Base-by-base conservation (phyloP, 2,113 vertebrate species). In the Lophochroa leadbeateri region DNA sequence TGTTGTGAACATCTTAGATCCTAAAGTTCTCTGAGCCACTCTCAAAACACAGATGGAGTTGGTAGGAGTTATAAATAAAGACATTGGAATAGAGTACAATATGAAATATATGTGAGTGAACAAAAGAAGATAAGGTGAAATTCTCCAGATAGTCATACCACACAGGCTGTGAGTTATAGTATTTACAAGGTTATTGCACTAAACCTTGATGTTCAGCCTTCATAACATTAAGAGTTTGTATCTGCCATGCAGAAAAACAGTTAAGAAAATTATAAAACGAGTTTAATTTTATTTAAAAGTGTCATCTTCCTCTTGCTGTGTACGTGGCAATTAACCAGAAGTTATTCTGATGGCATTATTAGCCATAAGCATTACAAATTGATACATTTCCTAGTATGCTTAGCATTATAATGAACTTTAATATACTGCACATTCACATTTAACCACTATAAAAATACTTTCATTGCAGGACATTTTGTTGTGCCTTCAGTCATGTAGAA, bases 401-500 rank as follows among this genome's bases (percentile, higher is more conserved):
- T 7, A n/a, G 24, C 49, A 75, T 91, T 84, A 57, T 64, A 90
- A 91, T 92, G 64, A 90, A 86, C 39, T 77, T 89, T 63, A 84
- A 63, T 29, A 75, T 67, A 53, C 43, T 68, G 31, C n/a, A 70
- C 20, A 88, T 79, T 84, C 43, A 70, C 64, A 88, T 94, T 92
- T 69, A 87, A 63, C 24, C 10, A 29, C 35, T 71, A 63, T 91
- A 86, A 95, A 90, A 91, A 86, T 50, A 31, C 17, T 79, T 94
- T 80, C n/a, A 94, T 96, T 94, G 81, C 52, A 83, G 47, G 55
- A 68, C 13, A 81, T 71, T 89, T 84, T 85, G 31, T 43, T 88
- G 35, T 86, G 50, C 78, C 69, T 87, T 93, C 86, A 94, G 70
- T 94, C 63, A 92, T 49, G 19, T 35, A 60, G 27, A 95, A 94